A percentile compares a stretch with the other conserved stretches of the same genome.
phyloP scores from a whole-genome alignment of 2,888 invertebrate species.

The Trichopoda pennipes region DNA sequence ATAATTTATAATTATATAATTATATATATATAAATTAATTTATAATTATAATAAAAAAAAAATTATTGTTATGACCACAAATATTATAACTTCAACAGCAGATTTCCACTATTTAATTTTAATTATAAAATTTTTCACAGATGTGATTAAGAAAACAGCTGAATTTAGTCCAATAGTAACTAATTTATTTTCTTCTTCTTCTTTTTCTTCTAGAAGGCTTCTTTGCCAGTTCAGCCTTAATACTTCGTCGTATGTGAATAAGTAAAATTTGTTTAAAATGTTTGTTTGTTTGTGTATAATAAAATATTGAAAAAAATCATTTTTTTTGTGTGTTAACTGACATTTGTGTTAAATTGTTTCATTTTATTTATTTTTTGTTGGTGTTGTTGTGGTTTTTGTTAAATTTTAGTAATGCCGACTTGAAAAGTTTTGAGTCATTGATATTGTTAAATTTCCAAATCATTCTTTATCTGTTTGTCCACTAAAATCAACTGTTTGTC shows the following conservation, averaged over 20 bases:
- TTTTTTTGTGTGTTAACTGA: constrained; percentile 57
- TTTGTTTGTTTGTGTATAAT: constrained; percentile 6
- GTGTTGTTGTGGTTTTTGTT: no score
- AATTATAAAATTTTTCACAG: no score
- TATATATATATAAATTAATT: no score
- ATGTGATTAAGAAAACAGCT: no score
- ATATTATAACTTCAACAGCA: no score
- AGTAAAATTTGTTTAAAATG: constrained; percentile 10
- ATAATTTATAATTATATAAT: no score
- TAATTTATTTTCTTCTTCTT: neutral
- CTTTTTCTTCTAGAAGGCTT: no score
- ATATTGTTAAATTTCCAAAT: constrained; percentile 31
- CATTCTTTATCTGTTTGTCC: constrained; percentile 8
- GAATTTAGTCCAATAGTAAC: no score
- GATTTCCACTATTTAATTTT: no score
- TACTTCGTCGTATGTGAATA: neutral
- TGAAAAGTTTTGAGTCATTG: constrained; percentile 59
- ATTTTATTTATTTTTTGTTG: constrained; percentile 34
- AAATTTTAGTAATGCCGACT: neutral
- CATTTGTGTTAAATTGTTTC: constrained; percentile 53
- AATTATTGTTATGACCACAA: no score
- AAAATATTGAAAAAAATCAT: constrained; percentile 57
- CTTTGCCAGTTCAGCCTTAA: neutral
- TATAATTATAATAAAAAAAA: no score
- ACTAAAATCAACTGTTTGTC: constrained; percentile 19